These are phyloP conservation scores for Pterois miles DNA, from an alignment of 2,797 vertebrate species.

Conservation along the genomic window DNA sequence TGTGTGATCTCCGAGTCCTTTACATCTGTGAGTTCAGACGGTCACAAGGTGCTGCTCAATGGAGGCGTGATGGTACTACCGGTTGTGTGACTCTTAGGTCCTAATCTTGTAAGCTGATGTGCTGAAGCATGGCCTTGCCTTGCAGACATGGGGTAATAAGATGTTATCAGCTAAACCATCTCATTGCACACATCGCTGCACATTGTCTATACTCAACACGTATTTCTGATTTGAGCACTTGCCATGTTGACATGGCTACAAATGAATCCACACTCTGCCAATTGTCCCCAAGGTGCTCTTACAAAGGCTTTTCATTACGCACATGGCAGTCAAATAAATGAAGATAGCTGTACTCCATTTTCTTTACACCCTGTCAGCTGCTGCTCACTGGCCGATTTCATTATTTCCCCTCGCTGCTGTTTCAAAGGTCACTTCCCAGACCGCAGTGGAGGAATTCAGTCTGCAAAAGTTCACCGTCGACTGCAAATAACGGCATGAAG, in stretches of 20 bases:
- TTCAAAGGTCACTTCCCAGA: slow-evolving; percentile 40
- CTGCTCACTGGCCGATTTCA: slow-evolving; percentile 28
- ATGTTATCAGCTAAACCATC: slow-evolving; percentile 8
- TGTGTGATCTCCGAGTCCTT: not conserved
- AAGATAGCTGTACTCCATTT: not conserved
- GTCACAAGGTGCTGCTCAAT: slow-evolving; percentile 15
- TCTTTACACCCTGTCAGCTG: slow-evolving; percentile 27
- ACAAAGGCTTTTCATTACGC: slow-evolving; percentile 42
- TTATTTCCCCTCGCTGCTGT: slow-evolving; percentile 21
- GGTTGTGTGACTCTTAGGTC: not conserved
- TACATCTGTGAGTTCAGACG: not conserved
- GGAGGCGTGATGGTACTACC: not conserved
- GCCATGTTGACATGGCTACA: slow-evolving; percentile 3
- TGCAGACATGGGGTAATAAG: not conserved
- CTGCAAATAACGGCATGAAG: not conserved
- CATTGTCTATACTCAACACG: slow-evolving; percentile 6
- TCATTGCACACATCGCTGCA: slow-evolving; percentile 5
- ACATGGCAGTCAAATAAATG: slow-evolving; percentile 24
- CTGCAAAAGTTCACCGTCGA: not conserved
- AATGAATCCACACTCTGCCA: slow-evolving; percentile 19
- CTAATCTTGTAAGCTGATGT: slow-evolving; percentile 22
- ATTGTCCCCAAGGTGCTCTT: slow-evolving; percentile 22
- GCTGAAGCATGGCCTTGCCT: not conserved
- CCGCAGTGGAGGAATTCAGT: slow-evolving; percentile 15
- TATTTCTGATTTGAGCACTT: not conserved